Evolutionary conservation across 2,113 vertebrate genomes (phyloP).

Genomic region (Oreochromis niloticus): DNA sequence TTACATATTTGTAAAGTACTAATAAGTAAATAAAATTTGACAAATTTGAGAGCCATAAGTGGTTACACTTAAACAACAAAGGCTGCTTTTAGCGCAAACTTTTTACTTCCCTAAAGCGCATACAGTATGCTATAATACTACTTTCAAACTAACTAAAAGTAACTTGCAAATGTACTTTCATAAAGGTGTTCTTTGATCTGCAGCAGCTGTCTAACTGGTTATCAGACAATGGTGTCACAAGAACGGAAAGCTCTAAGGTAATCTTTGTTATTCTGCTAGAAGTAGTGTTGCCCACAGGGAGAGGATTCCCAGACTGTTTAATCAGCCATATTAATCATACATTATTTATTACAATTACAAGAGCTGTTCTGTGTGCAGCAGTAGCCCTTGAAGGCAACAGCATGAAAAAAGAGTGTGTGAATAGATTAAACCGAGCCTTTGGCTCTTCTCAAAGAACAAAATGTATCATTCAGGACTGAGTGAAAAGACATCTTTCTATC

Average conservation of each 20-base stretch:
- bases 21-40: neutral
- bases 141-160: neutral
- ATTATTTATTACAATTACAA: slow-evolving; percentile 70
- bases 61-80: neutral
- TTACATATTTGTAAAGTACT: neutral
- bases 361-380: slow-evolving; percentile 40
- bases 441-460: slow-evolving; percentile 43
- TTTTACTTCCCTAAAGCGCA: neutral
- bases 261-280: slow-evolving; percentile 66
- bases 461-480: slow-evolving; percentile 15
- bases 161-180: slow-evolving; percentile 1
- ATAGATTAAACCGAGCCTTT: slow-evolving; percentile 54
- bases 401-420: slow-evolving; percentile 38
- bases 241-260: slow-evolving; percentile 61
- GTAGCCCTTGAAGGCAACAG: slow-evolving; percentile 45
- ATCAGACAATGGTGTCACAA: slow-evolving; percentile 49
- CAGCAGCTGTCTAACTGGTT: slow-evolving; percentile 35
- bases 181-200: slow-evolving; percentile 56
- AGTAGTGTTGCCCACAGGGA: slow-evolving; percentile 48
- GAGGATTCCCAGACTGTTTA: slow-evolving; percentile 66
- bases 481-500: slow-evolving; percentile 45
- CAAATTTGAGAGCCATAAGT: neutral
- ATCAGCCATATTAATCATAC: slow-evolving; percentile 69
- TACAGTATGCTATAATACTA: neutral
- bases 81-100: neutral